phyloP scores from a whole-genome alignment of 1,140 invertebrate species.

The Limonius californicus region DNA sequence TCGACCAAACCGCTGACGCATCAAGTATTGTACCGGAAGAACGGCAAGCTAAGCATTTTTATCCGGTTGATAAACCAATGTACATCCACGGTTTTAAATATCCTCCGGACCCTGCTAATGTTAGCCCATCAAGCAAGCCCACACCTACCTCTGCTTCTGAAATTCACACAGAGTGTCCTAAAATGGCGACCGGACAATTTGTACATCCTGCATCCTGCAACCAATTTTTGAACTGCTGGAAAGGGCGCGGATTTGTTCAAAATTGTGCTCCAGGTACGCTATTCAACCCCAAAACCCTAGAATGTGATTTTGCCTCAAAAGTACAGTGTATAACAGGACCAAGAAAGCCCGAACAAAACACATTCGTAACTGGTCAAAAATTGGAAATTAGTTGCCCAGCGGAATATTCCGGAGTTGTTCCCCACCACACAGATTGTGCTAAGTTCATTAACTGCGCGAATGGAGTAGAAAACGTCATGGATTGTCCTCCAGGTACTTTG shows the following conservation, averaged over 20 bases:
- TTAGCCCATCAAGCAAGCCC: not conserved
- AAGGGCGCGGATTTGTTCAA: slow-evolving; percentile 55
- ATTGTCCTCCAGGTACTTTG: slow-evolving; percentile 62
- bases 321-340: slow-evolving; percentile 54
- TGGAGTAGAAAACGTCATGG: slow-evolving; percentile 54
- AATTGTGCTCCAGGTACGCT: slow-evolving; percentile 63
- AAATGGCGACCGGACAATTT: slow-evolving; percentile 54
- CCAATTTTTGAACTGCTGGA: slow-evolving; percentile 66
- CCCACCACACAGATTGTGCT: slow-evolving; percentile 60
- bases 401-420: slow-evolving; percentile 53
- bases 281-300: slow-evolving; percentile 59
- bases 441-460: slow-evolving; percentile 64
- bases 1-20: not conserved
- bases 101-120: not conserved
- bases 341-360: slow-evolving; percentile 15
- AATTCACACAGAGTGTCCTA: slow-evolving; percentile 50
- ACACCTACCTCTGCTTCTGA: not conserved
- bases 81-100: not conserved
- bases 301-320: slow-evolving; percentile 63
- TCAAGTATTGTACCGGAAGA: not conserved
- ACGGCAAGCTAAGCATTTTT: not conserved
- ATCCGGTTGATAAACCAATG: not conserved
- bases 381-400: slow-evolving; percentile 43
- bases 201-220: slow-evolving; percentile 61
- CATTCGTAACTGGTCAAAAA: not conserved